Conservation (phyloP, 2,113 vertebrate genomes). For the Setophaga coronata region DNA sequence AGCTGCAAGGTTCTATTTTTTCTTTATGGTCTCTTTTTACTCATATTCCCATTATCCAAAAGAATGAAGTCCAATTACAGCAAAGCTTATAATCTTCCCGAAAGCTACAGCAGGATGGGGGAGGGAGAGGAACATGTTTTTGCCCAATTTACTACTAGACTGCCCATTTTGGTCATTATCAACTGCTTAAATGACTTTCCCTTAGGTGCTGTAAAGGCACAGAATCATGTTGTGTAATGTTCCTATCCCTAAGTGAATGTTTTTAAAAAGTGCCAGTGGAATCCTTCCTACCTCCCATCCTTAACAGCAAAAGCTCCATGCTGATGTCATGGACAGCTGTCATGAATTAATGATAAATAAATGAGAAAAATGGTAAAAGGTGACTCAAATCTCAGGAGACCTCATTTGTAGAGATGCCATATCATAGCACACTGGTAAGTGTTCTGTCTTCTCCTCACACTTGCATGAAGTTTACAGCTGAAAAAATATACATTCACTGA, state of each 20-base stretch:
- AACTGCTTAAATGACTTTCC: neutral
- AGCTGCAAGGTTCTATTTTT: neutral
- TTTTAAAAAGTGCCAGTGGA: neutral
- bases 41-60: neutral
- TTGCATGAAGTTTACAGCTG: neutral
- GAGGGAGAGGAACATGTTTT: rapidly evolving
- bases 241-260: neutral
- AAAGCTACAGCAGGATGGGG: neutral
- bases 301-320: neutral
- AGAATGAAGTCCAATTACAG: neutral
- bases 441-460: neutral
- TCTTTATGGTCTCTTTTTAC: neutral
- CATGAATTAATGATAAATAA: neutral
- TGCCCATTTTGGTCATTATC: neutral
- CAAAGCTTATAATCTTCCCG: neutral
- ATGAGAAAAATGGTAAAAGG: neutral
- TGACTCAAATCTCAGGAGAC: neutral
- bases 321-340: neutral
- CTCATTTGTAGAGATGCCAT: neutral
- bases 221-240: neutral
- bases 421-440: neutral
- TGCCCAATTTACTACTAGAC: neutral
- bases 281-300: neutral
- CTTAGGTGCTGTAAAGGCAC: neutral
- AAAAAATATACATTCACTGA: neutral